Base-by-base conservation (phyloP, 1,140 invertebrate genomes). In the roundworm (Caenorhabditis elegans) region DNA sequence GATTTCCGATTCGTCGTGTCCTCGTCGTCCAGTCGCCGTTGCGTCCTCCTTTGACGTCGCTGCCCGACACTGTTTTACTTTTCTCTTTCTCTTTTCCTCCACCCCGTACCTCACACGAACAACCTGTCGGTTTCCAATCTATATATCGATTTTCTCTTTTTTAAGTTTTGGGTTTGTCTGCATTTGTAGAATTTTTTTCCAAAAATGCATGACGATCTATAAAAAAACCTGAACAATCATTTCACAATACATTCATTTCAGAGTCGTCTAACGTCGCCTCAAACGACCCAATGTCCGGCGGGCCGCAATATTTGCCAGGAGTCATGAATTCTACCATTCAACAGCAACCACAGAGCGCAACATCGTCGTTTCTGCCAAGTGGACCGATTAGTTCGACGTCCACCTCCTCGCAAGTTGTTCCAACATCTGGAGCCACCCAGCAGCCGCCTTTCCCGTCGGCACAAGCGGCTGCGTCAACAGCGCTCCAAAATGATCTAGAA, bases 211-310 rank as follows among this genome's bases (percentile, higher is more conserved):
- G n/a, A n/a, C n/a, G n/a, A n/a, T n/a, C n/a, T n/a, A n/a, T n/a
- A n/a, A n/a, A n/a, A n/a, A n/a, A n/a, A n/a, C n/a, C n/a, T n/a
- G n/a, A n/a, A n/a, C n/a, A n/a, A n/a, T n/a, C n/a, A n/a, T 55
- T 10, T 19, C 22, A 55, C 51, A 53, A 26, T 19, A 55, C 26
- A 24, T 28, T 3, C 17, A 39, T 70, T 70, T 39, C 60, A 70
- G 60, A 70, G 60, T 11, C 31, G 43, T 13, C 60, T 36, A 70
- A 19, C 60, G 60, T 70, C 60, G 60, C 26, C 60, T 70, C 60
- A 70, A 70, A 70, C 60, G 60, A 70, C 26, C 39, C 60, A 22
- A 70, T 70, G 60, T 70, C 60, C 60, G 60, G 60, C 60, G 60
- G 60, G 60, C 60, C 60, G 34, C 60, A 70, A 22, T 70, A 70